phyloP scores from a whole-genome alignment of 2,888 invertebrate genomes.

The Teinopalpus imperialis region DNA sequence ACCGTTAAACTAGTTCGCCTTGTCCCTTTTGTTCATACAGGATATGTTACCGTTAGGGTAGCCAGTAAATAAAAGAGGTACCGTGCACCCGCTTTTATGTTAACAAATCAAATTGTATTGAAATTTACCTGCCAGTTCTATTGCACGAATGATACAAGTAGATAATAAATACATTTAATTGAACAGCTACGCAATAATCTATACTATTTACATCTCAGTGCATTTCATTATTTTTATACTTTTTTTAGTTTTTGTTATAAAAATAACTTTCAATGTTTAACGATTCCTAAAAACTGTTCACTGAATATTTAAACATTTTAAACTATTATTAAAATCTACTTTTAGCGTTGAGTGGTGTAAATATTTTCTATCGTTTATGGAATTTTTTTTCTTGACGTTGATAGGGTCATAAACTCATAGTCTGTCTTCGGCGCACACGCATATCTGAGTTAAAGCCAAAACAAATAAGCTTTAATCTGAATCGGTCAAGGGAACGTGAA shows the following conservation, averaged over 20 bases:
- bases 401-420: slow-evolving; percentile 59
- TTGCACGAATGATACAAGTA: slow-evolving; percentile 7
- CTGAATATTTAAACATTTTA: too few relatives aligned
- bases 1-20: slow-evolving; percentile 63
- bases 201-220: too few relatives aligned
- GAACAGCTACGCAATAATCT: slow-evolving; percentile 18
- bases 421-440: slow-evolving; percentile 72
- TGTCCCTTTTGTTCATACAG: slow-evolving; percentile 43
- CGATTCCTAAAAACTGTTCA: too few relatives aligned
- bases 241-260: too few relatives aligned
- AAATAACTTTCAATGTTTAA: too few relatives aligned
- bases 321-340: too few relatives aligned
- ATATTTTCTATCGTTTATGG: slow-evolving; percentile 40
- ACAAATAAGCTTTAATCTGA: slow-evolving; percentile 66
- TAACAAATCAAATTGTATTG: slow-evolving; percentile 32
- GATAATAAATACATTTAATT: slow-evolving; percentile 8
- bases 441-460: slow-evolving; percentile 66
- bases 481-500: slow-evolving; percentile 29
- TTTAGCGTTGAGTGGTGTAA: too few relatives aligned
- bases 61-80: slow-evolving; percentile 49
- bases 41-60: slow-evolving; percentile 60
- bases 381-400: slow-evolving; percentile 54
- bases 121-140: slow-evolving; percentile 21
- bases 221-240: too few relatives aligned
- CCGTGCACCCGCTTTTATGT: slow-evolving; percentile 42